These are phyloP conservation scores for Perca schrenkii DNA, from an alignment of 2,113 vertebrate species.

Conservation along the genomic window DNA sequence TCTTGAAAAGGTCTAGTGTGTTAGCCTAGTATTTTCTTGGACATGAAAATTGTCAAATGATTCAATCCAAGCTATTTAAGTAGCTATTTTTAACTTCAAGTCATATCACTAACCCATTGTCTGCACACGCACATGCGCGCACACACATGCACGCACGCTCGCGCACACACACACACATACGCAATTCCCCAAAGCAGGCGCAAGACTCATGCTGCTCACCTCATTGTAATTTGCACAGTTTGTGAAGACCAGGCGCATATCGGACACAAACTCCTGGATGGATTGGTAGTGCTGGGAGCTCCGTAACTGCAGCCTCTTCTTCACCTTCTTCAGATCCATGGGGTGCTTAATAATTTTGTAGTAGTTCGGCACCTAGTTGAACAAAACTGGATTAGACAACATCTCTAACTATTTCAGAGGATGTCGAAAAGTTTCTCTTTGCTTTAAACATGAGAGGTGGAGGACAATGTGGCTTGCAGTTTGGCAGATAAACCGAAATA, in stretches of 20 bases:
- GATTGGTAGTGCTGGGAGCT: conserved; percentile 94
- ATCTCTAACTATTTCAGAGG: neutral
- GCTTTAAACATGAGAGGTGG: neutral
- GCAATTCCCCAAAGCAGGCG: conserved; percentile 56
- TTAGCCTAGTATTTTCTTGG: neutral
- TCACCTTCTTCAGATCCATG: conserved; percentile 97
- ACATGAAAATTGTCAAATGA: conserved; percentile 5
- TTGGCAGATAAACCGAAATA: neutral
- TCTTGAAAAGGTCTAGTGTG: neutral
- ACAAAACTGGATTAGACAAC: neutral
- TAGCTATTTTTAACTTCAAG: conserved; percentile 16
- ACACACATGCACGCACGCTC: conserved; percentile 8
- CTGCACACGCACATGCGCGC: conserved; percentile 17
- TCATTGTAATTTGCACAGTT: conserved; percentile 99
- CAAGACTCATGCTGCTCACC: conserved; percentile 90
- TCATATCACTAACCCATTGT: conserved; percentile 45
- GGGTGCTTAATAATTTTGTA: conserved; percentile 99
- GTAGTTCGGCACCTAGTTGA: conserved; percentile 95
- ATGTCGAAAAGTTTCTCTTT: neutral
- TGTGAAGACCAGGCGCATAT: conserved; percentile 96
- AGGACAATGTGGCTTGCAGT: neutral
- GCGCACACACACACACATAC: conserved; percentile 15
- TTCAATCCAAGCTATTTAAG: neutral
- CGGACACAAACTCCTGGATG: conserved; percentile 93
- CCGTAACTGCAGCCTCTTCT: conserved; percentile 94